These are phyloP conservation scores for Acleris laterana DNA, from an alignment of 2,888 invertebrate genomes.

Conservation along the genomic window DNA sequence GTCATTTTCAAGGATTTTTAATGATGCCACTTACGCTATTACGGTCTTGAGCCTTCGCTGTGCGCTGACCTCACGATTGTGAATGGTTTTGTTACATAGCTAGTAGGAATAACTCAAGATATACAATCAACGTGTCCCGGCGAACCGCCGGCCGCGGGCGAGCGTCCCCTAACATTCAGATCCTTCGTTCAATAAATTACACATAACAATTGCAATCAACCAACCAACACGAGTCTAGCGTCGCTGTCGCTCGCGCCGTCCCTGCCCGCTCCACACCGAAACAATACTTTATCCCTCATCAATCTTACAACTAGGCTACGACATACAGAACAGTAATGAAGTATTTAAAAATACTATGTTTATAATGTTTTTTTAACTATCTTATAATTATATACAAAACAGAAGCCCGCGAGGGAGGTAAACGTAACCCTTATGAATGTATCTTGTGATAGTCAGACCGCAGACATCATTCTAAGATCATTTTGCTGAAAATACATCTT, in stretches of 20 bases:
- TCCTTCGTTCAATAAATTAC: constrained; percentile 6
- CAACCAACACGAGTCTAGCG: neutral
- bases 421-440: neutral
- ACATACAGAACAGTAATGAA: constrained; percentile 16
- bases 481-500: too few relatives aligned
- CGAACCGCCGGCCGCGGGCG: neutral
- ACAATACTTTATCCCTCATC: neutral
- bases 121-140: constrained; percentile 13
- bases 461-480: neutral
- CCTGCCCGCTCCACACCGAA: neutral
- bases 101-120: constrained; percentile 33
- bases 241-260: neutral
- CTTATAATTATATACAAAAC: constrained; percentile 29
- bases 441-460: neutral
- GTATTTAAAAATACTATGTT: constrained; percentile 26
- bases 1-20: too few relatives aligned
- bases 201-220: neutral
- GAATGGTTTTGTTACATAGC: constrained; percentile 7
- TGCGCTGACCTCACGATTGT: constrained; percentile 1
- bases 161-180: constrained; percentile 7
- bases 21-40: too few relatives aligned
- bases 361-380: constrained; percentile 16
- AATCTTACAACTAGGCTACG: constrained; percentile 1
- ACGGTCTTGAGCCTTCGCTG: too few relatives aligned
- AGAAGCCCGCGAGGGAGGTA: neutral